A percentile compares a stretch with the other conserved stretches of the same genome.
phyloP scores from a whole-genome alignment of 2,797 vertebrate genomes.

The Labeo calbasu region DNA sequence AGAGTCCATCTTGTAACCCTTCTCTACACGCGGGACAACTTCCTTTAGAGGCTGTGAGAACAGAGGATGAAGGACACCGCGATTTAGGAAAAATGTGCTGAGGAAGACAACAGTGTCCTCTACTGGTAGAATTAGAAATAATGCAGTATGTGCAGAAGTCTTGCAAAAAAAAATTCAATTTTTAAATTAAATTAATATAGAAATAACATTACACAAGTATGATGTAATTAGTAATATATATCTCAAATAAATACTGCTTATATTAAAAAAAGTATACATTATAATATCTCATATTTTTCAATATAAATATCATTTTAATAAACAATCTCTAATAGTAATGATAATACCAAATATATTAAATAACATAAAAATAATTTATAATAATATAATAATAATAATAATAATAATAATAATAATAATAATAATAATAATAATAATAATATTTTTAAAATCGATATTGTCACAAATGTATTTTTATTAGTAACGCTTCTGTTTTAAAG shows the following conservation, averaged over 20 bases:
- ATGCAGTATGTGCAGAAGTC: neutral
- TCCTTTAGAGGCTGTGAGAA: conserved; percentile 88
- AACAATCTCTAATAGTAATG: too few species aligned
- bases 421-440: too few species aligned
- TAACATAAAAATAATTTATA: too few species aligned
- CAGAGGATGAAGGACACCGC: conserved; percentile 6
- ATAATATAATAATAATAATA: too few species aligned
- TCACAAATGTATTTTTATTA: neutral
- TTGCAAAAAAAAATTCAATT: neutral
- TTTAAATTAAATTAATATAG: neutral
- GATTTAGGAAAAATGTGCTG: neutral
- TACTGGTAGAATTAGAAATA: conserved; percentile 35
- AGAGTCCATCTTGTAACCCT: conserved; percentile 96
- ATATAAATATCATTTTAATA: neutral
- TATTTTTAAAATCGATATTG: too few species aligned
- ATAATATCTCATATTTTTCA: neutral
- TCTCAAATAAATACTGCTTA: neutral
- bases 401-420: too few species aligned
- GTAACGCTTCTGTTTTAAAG: neutral
- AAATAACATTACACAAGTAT: neutral
- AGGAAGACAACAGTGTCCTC: conserved; percentile 47
- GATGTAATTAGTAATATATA: neutral
- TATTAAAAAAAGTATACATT: neutral
- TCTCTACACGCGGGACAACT: conserved; percentile 93
- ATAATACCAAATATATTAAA: too few species aligned